These are phyloP conservation scores for Pseudococcus viburni DNA, from an alignment of 2,888 invertebrate genomes.

Conservation along the genomic window DNA sequence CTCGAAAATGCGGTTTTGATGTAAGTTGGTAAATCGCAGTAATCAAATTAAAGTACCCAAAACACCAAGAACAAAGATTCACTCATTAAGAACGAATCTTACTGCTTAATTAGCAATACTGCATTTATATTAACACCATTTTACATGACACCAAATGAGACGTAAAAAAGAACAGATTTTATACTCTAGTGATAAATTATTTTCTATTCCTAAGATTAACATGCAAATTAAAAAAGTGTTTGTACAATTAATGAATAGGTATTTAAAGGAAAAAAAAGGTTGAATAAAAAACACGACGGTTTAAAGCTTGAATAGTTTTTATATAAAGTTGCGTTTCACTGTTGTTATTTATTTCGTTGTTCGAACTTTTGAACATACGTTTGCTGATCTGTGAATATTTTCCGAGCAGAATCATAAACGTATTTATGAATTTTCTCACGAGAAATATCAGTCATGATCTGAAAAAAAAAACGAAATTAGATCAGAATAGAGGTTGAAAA, in stretches of 20 bases:
- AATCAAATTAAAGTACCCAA: slow-evolving; percentile 9
- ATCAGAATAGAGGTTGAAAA: too few relatives aligned
- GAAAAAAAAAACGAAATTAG: too few relatives aligned
- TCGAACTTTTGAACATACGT: too few relatives aligned
- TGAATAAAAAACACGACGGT: slow-evolving; percentile 18
- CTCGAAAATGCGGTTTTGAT: too few relatives aligned
- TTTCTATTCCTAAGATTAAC: not conserved
- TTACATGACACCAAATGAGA: not conserved
- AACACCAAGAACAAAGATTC: not conserved
- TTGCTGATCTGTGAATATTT: too few relatives aligned
- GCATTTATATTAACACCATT: slow-evolving; percentile 15
- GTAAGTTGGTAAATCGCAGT: too few relatives aligned
- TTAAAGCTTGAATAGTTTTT: slow-evolving; percentile 61
- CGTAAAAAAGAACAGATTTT: slow-evolving; percentile 1
- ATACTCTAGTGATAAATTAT: slow-evolving; percentile 36
- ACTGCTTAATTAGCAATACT: not conserved
- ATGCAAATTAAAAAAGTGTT: not conserved
- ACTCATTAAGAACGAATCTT: not conserved
- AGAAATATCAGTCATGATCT: too few relatives aligned
- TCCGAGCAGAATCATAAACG: too few relatives aligned
- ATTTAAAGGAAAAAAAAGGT: not conserved
- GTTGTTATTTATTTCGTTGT: not conserved
- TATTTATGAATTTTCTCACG: too few relatives aligned
- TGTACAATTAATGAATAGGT: slow-evolving; percentile 3
- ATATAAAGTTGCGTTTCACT: slow-evolving; percentile 59